These are phyloP conservation scores for Calcarius lapponicus DNA, from an alignment of 2,797 vertebrate species.

Conservation along the genomic window DNA sequence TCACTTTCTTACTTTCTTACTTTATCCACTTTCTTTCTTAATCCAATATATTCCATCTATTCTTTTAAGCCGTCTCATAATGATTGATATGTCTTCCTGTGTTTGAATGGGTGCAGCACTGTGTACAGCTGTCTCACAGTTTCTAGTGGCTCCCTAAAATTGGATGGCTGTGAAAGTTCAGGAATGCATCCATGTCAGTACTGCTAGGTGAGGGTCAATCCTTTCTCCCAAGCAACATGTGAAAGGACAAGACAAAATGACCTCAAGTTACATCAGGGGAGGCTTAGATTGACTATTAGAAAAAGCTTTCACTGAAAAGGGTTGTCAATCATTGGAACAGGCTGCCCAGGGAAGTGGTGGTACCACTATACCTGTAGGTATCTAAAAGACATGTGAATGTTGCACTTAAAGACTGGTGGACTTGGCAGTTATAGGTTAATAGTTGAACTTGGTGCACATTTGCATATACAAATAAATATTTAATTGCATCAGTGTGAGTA, in stretches of 20 bases:
- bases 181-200: neutral
- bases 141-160: neutral
- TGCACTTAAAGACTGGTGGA: neutral
- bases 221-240: neutral
- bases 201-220: rapidly evolving
- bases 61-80: neutral
- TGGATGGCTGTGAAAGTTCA: neutral
- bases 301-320: neutral
- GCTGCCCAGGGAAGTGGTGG: neutral
- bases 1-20: neutral
- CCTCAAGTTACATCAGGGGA: neutral
- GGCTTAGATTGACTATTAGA: neutral
- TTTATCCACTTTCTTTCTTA: neutral
- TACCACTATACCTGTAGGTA: neutral
- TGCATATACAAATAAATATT: neutral
- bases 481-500: neutral
- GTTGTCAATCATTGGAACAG: neutral
- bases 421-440: neutral
- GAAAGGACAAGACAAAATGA: neutral
- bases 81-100: neutral
- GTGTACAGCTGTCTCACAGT: neutral
- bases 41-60: neutral
- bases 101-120: neutral
- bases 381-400: neutral
- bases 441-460: neutral